These are phyloP conservation scores for Diabrotica undecimpunctata DNA, from an alignment of 1,140 invertebrate genomes.

Conservation along the genomic window DNA sequence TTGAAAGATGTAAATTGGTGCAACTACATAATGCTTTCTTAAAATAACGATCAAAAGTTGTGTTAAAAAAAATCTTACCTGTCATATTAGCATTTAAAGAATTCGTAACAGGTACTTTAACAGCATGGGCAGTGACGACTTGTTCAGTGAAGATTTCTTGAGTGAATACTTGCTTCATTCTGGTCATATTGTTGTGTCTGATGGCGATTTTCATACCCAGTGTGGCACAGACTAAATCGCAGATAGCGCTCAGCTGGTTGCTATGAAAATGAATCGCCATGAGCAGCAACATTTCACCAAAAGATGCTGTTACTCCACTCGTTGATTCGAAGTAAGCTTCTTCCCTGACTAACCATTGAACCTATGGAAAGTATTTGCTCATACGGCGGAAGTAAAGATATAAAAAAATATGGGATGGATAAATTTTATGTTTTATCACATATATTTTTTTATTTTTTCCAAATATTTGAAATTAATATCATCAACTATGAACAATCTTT, in stretches of 20 bases:
- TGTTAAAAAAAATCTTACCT: conserved; percentile 47
- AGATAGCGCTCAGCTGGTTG: conserved; percentile 87
- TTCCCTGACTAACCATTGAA: conserved; percentile 87
- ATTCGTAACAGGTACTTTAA: conserved; percentile 90
- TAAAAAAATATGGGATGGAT: conserved; percentile 1
- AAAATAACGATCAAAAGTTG: no score
- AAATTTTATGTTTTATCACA: background rate
- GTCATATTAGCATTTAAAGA: conserved; percentile 82
- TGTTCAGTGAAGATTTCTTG: conserved; percentile 98
- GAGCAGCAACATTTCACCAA: conserved; percentile 94
- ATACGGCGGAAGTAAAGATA: background rate
- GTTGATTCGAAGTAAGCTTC: conserved; percentile 81
- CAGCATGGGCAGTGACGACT: conserved; percentile 92
- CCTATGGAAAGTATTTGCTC: conserved; percentile 18
- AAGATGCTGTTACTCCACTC: conserved; percentile 75
- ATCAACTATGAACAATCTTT: no score
- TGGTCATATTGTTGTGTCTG: conserved; percentile 82
- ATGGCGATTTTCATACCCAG: conserved; percentile 94
- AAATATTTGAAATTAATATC: no score
- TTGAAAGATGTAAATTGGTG: no score
- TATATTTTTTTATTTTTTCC: no score
- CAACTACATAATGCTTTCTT: no score
- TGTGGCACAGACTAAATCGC: conserved; percentile 89
- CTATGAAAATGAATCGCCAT: conserved; percentile 97
- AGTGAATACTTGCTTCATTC: conserved; percentile 93